Percentiles rank a stretch among this genome's conserved stretches.
phyloP scores from a whole-genome alignment of 1,140 invertebrate species.

The Drosophila ohnishii region DNA sequence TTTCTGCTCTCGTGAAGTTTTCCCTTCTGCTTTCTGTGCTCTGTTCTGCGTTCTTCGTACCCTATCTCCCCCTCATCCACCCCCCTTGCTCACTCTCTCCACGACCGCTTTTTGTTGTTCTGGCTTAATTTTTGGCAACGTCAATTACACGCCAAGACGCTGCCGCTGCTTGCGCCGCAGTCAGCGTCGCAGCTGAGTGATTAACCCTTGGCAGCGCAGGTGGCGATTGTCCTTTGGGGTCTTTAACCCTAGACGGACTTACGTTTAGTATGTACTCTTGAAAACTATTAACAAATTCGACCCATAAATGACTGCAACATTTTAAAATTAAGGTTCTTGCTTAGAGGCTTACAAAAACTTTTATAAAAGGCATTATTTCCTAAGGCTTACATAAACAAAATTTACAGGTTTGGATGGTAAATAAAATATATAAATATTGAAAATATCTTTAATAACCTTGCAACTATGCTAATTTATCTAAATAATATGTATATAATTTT shows the following conservation, averaged over 20 bases:
- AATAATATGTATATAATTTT: not conserved
- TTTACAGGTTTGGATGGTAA: not conserved
- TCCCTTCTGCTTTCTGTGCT: conserved; percentile 26
- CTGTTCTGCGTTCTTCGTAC: conserved; percentile 22
- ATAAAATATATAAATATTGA: not conserved
- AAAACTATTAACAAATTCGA: not conserved
- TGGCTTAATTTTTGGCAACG: conserved; percentile 39
- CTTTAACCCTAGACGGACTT: not conserved
- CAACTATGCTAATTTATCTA: not conserved
- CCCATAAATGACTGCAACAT: not conserved
- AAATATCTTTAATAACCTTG: not conserved
- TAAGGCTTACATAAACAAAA: not conserved
- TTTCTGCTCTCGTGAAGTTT: conserved; percentile 22
- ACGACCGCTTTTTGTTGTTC: conserved; percentile 15
- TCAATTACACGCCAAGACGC: conserved; percentile 36
- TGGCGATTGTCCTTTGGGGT: not conserved
- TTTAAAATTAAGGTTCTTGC: not conserved
- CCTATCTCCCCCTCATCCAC: not conserved
- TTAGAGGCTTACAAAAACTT: not conserved
- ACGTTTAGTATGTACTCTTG: too few species aligned
- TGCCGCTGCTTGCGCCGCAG: conserved; percentile 1
- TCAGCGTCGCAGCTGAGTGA: conserved; percentile 5
- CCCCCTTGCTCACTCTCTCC: not conserved
- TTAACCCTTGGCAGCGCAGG: conserved; percentile 22
- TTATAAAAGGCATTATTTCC: not conserved